A percentile compares a stretch with the other conserved stretches of the same genome.
Conservation (phyloP, 1,140 invertebrate species). For the Planococcus citri region DNA sequence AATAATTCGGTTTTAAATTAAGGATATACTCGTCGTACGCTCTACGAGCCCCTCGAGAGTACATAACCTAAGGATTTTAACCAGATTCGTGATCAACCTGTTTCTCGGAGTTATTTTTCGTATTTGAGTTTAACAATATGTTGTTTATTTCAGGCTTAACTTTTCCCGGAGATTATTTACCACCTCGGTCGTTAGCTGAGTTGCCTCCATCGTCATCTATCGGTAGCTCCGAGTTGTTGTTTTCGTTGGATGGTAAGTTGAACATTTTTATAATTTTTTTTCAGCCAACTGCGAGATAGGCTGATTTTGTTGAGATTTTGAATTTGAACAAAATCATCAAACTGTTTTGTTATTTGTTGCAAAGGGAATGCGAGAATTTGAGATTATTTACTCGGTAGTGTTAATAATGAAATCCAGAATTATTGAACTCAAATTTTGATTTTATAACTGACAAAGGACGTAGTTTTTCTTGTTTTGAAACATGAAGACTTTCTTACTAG, state of each 20-base stretch:
- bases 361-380: no score
- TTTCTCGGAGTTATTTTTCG: not conserved
- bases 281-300: no score
- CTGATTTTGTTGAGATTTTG: no score
- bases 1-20: constrained; percentile 3
- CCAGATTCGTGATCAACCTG: not conserved
- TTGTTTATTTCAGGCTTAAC: not conserved
- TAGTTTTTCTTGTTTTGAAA: no score
- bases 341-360: no score
- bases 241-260: constrained; percentile 1
- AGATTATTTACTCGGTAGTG: no score
- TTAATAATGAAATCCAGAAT: no score
- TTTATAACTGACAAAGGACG: no score
- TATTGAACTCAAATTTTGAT: no score
- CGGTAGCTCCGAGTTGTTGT: constrained; percentile 5
- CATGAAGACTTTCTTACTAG: no score
- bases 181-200: not conserved
- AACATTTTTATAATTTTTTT: not conserved
- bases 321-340: no score
- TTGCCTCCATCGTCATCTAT: not conserved
- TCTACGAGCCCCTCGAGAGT: no score
- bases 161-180: constrained; percentile 10
- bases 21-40: not conserved
- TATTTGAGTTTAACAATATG: not conserved
- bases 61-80: not conserved